Evolutionary conservation across 2,113 vertebrate species (phyloP).

Genomic region (Oncorhynchus kisutch): DNA sequence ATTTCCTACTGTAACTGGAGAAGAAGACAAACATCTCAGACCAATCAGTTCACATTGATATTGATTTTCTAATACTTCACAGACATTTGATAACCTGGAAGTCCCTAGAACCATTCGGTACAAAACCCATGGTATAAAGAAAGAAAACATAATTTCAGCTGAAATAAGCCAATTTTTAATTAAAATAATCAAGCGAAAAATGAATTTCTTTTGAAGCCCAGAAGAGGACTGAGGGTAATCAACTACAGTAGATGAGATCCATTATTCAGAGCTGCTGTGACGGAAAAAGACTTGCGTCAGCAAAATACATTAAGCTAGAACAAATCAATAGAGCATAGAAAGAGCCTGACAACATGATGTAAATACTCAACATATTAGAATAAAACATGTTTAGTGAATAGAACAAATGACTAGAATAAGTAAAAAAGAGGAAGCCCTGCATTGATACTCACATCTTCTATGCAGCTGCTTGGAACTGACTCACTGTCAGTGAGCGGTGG

Average conservation of each 20-base stretch:
- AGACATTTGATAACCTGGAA: neutral
- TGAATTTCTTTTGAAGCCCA: neutral
- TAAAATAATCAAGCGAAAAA: neutral
- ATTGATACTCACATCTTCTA: slow-evolving; percentile 76
- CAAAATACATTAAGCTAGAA: slow-evolving; percentile 50
- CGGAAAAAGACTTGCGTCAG: slow-evolving; percentile 59
- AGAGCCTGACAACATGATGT: neutral
- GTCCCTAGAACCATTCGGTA: neutral
- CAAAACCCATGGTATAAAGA: neutral
- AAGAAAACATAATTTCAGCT: neutral
- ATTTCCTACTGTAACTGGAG: neutral
- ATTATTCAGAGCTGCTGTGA: slow-evolving; percentile 49
- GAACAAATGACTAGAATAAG: neutral
- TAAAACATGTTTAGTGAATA: neutral
- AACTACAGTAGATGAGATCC: neutral
- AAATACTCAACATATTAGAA: neutral
- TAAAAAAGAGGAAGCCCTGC: slow-evolving; percentile 49
- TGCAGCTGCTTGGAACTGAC: slow-evolving; percentile 68
- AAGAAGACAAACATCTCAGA: neutral
- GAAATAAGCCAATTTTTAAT: neutral
- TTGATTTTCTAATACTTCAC: neutral
- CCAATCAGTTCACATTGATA: neutral
- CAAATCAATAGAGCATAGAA: slow-evolving; percentile 16
- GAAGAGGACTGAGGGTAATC: neutral
- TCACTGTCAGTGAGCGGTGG: slow-evolving; percentile 38